A percentile compares a stretch with the other conserved stretches of the same genome.
phyloP scores from a whole-genome alignment of 2,797 vertebrate genomes.

The Taenioides sp. region DNA sequence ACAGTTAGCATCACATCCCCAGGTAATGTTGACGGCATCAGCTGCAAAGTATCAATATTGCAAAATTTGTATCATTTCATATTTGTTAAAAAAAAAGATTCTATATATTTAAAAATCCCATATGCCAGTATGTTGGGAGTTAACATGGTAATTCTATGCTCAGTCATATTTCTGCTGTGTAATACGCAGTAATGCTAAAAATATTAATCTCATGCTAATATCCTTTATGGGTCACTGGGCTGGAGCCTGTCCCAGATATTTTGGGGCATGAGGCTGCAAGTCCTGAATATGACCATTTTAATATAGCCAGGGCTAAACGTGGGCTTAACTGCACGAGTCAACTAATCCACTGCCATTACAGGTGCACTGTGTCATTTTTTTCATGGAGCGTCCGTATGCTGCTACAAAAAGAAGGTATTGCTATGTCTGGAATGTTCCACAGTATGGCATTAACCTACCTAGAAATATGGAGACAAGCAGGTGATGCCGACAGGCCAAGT shows the following conservation, averaged over 20 bases:
- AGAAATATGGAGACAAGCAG: no score
- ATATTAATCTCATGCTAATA: not conserved
- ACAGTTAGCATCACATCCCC: no score
- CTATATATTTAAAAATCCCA: not conserved
- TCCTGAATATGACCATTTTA: slow-evolving; percentile 1
- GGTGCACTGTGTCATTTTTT: no score
- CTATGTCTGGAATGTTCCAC: no score
- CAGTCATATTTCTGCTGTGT: slow-evolving; percentile 5
- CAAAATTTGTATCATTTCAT: no score
- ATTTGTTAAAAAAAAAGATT: no score
- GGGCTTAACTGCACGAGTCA: not conserved
- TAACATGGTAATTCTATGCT: not conserved
- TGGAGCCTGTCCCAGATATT: slow-evolving; percentile 4
- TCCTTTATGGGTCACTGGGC: slow-evolving; percentile 7
- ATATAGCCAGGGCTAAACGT: not conserved
- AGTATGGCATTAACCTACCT: no score
- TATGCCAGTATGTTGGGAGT: not conserved
- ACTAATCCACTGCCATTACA: not conserved
- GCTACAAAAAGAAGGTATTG: no score
- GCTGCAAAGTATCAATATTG: no score
- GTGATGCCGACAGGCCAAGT: no score
- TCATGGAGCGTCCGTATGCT: no score
- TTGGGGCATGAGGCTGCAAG: not conserved
- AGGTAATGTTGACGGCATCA: no score
- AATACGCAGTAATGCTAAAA: slow-evolving; percentile 5